These are phyloP conservation scores for Galbula dea DNA, from an alignment of 2,113 vertebrate species.

Conservation along the genomic window DNA sequence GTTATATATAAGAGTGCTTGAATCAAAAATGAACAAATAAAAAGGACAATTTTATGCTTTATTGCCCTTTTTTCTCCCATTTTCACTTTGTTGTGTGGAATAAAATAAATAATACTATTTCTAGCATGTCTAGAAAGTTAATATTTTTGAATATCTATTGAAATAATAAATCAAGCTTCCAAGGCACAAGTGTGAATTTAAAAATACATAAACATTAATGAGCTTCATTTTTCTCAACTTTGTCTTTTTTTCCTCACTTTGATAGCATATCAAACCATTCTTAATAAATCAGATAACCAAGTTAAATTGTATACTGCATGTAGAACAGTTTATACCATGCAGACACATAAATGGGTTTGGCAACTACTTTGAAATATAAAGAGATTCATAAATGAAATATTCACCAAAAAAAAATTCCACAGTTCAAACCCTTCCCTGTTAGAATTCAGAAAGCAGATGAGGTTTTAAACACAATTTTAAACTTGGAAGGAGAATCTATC, in stretches of 20 bases:
- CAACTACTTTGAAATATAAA: constrained; percentile 57
- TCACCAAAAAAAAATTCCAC: constrained; percentile 23
- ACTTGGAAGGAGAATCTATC: constrained; percentile 72
- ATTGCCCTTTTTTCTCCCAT: neutral
- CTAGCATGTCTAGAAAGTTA: neutral
- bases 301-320: constrained; percentile 11
- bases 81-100: neutral
- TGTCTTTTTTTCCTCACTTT: constrained; percentile 35
- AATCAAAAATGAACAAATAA: neutral
- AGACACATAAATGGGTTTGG: constrained; percentile 38
- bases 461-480: constrained; percentile 75
- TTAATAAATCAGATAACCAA: constrained; percentile 58
- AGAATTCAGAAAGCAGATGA: constrained; percentile 71
- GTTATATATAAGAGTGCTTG: neutral
- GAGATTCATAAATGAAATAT: constrained; percentile 69
- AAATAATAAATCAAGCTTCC: constrained; percentile 40
- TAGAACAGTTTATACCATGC: constrained; percentile 18
- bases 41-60: constrained; percentile 16
- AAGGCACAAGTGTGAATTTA: constrained; percentile 34
- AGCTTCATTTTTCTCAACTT: constrained; percentile 47
- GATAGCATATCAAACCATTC: constrained; percentile 39
- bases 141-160: constrained; percentile 39
- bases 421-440: constrained; percentile 64
- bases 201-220: constrained; percentile 57
- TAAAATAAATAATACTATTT: constrained; percentile 17